Evolutionary conservation across 2,113 vertebrate species (phyloP), one percentile per base, ranked within the genome.

Genomic region (Emydura subglobosa): DNA sequence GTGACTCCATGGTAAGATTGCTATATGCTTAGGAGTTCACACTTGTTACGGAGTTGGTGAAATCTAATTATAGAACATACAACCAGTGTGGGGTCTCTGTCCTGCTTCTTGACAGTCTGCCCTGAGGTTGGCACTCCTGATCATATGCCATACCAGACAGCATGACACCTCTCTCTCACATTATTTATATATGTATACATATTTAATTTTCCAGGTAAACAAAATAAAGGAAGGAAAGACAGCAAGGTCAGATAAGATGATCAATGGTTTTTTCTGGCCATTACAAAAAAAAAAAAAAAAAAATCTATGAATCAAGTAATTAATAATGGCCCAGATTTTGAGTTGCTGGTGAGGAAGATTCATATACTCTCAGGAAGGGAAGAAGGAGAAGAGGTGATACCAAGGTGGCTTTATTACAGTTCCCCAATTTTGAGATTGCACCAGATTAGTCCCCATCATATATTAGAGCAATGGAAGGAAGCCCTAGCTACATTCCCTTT

Each of bases 401-500:
- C 91, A 84, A 7, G 47, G 34, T 1, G 2, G 83, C 4, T 84
- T 94, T 79, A 55, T 91, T 72, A 39, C n/a, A 72, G 16, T 39
- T 22, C 27, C 57, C 27, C 57, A 29, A 59, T 59, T 59, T 12
- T 51, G 2, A 87, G 82, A 21, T 83, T 94, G 83, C 55, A 61
- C 19, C 29, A 10, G n/a, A 49, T 12, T 2, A 10, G 17, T 72
- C 29, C 82, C 80, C 3, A 85, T 34, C 42, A 42, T n/a, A 16
- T 68, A 89, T 53, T 85, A 4, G 17, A 90, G 39, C 91, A 90
- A 90, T 10, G 51, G 22, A 34, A 90, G 53, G 17, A 91, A 86
- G 4, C 1, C 4, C 39, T 0, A 0, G 2, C 57, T 76, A 68
- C 13, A 39, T 1, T 1, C 17, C 49, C 6, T 65, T 81, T 68